Base-by-base conservation (phyloP, 1,140 invertebrate genomes). In the Papilio aristodemus region DNA sequence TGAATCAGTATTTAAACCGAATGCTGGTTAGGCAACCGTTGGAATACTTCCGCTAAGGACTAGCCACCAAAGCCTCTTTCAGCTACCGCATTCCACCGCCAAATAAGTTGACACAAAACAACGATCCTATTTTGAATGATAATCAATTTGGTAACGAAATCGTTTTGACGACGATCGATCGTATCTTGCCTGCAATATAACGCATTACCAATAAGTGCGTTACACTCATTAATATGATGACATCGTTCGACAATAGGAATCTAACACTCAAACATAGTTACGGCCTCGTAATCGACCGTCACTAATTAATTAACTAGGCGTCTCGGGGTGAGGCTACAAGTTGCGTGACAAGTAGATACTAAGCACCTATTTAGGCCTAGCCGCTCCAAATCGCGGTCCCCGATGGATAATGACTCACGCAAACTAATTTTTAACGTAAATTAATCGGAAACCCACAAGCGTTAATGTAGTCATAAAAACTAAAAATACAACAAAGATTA, bases 81-180 rank as follows among this genome's bases (percentile, higher is more conserved):
- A n/a, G n/a, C 66, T 62, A 64, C 78, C 78, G 78, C 86, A 86
- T 89, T 83, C 86, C 84, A 78, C 76, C 72, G 73, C 86, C 86
- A 87, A 85, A 87, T 89, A 87, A 60, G 86, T 82, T 58, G 69
- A 66, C 68, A 71, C 70, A 70, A 84, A 81, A 83, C 80, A 77
- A 74, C 70, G 67, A 71, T 77, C 66, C 73, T 75, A 68, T 73
- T 77, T 77, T 62, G 80, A 86, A 87, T 86, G 85, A 86, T 81
- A 80, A 87, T 81, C 80, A 69, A 72, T 79, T 81, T 78, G 78
- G 73, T 72, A 67, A 72, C 70, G 74, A 82, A 81, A 79, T 76
- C 71, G 71, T 73, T 74, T 76, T 64, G 36, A 11, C 59, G 14
- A 62, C 36, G 9, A 19, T 50, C 43, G 43, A 14, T 62, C 2